Base-by-base conservation (phyloP, 2,888 invertebrate species). In the Cremastinae sp. region DNA sequence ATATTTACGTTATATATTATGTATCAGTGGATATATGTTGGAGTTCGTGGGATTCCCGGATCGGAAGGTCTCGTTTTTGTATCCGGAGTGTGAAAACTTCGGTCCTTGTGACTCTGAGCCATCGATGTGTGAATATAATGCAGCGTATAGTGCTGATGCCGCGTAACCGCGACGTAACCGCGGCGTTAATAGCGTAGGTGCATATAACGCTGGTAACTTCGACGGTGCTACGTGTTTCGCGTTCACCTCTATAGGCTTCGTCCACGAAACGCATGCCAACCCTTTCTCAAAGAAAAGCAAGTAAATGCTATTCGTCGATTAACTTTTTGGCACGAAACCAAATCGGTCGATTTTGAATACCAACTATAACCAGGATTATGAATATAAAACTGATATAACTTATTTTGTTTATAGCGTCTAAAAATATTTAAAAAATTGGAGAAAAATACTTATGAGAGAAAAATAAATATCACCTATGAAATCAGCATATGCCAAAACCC, bases 161-260 rank as follows among this genome's bases (percentile, higher is more conserved):
- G 71, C 80, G 78, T 80, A 78, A 78, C 80, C 79, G 79, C 80
- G 72, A 78, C 79, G 79, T 78, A 77, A 78, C 79, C 80, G 76
- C 79, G 75, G 79, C 73, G 77, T 83, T 83, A 83, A 83, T 81
- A 80, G 80, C 81, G 79, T 80, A 45, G 68, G 62, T 76, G 68
- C 72, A 76, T 69, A 53, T n/a, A n/a, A 68, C 53, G 76, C 68
- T 71, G 71, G 75, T 72, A 76, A 76, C 62, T 76, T 69, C 68
- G 53, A 69, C 73, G 62, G 59, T 59, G 72, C 43, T 69, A 55
- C 37, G 12, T 43, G 49, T 12, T 20, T 41, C 12, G 9, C 43
- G 28, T n/a, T 51, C 49, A 28, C 22, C 37, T 47, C 37, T 10
- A 18, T 20, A 39, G 9, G 20, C 14, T 43, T 61, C 64, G 39